Conservation (phyloP, 2,888 invertebrate genomes). For the Eugnorisma glareosa region DNA sequence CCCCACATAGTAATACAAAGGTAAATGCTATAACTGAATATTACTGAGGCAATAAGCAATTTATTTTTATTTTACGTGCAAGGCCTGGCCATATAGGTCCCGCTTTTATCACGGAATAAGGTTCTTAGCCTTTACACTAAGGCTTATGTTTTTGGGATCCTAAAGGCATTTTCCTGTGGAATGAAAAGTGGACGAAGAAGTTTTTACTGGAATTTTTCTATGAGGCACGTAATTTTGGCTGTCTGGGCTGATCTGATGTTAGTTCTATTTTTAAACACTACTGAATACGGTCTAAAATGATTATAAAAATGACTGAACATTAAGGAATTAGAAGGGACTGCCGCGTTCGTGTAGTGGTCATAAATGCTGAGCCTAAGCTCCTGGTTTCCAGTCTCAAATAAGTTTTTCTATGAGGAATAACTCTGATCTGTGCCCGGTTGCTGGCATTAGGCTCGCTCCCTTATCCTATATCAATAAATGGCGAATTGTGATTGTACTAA, state of each 20-base stretch:
- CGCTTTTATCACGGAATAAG: conserved; percentile 45
- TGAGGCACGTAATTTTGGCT: background rate
- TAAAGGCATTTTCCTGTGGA: background rate
- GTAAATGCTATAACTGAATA: conserved; percentile 51
- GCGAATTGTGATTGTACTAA: background rate
- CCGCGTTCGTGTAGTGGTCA: background rate
- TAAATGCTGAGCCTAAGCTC: background rate
- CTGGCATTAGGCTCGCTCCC: background rate
- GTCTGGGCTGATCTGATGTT: background rate
- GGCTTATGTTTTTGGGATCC: conserved; percentile 27
- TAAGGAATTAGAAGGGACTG: background rate
- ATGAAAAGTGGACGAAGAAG: background rate
- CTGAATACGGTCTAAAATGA: background rate
- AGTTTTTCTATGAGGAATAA: background rate
- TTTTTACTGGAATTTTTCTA: background rate
- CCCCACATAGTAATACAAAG: conserved; percentile 38
- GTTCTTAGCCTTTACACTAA: conserved; percentile 32
- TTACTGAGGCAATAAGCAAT: conserved; percentile 58
- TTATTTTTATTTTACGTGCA: conserved; percentile 61
- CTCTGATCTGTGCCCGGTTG: background rate
- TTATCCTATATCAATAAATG: background rate
- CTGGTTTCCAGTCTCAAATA: background rate
- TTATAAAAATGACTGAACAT: background rate
- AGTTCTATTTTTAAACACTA: background rate
- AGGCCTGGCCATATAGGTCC: conserved; percentile 24